These are phyloP conservation scores for Turdus rufiventris DNA, from an alignment of 2,113 vertebrate genomes.

Conservation along the genomic window DNA sequence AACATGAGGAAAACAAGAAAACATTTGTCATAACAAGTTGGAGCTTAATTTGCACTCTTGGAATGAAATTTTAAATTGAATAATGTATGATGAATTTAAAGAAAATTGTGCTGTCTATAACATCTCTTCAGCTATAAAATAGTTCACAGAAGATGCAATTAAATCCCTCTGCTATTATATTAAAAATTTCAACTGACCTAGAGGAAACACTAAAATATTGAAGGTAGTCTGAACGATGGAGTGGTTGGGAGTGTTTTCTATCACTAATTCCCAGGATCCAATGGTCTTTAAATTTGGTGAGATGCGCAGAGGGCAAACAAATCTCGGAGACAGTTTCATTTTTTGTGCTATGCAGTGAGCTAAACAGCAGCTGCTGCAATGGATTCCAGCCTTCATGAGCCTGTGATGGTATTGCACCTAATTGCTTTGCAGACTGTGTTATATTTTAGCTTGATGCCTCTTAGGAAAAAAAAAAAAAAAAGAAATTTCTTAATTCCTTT, in stretches of 20 bases:
- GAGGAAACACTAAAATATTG: conserved; percentile 18
- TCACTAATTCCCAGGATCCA: background rate
- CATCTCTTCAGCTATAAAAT: background rate
- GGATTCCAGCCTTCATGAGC: background rate
- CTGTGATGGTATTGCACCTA: background rate
- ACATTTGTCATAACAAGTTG: background rate
- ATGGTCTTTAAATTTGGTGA: background rate
- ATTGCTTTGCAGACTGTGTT: background rate
- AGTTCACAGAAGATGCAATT: background rate
- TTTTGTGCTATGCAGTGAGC: background rate
- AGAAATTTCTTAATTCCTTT: background rate
- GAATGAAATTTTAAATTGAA: background rate
- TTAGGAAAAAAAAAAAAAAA: background rate
- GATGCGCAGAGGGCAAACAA: background rate
- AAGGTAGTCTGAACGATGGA: background rate
- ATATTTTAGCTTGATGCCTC: background rate
- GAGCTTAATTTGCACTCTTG: background rate
- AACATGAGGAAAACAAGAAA: conserved; percentile 2
- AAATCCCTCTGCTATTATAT: background rate
- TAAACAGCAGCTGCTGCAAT: background rate
- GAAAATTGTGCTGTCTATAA: background rate
- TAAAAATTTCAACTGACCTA: conserved; percentile 8
- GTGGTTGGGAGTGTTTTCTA: background rate
- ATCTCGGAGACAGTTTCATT: background rate
- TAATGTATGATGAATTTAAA: background rate